A percentile compares a stretch with the other conserved stretches of the same genome.
Conservation (phyloP, 2,888 invertebrate species). For the Tupiocoris notatus region DNA sequence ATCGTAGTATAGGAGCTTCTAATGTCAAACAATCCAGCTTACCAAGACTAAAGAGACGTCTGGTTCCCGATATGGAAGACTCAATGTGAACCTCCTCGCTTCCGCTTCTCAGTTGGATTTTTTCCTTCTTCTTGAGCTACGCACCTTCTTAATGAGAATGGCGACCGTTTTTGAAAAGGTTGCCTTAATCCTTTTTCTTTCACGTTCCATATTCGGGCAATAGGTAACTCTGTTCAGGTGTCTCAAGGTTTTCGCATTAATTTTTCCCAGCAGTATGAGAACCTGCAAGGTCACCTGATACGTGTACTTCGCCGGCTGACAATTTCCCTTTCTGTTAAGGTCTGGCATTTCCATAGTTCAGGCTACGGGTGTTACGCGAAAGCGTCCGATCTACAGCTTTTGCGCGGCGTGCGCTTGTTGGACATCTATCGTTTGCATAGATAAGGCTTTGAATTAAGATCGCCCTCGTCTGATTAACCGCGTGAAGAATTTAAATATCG, state of each 20-base stretch:
- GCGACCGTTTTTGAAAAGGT: neutral
- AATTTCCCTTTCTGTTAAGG: neutral
- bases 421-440: neutral
- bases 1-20: neutral
- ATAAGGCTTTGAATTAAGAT: neutral
- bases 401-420: neutral
- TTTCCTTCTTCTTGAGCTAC: neutral
- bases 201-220: conserved; percentile 27
- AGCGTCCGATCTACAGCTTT: neutral
- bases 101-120: conserved; percentile 25
- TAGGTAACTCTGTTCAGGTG: neutral
- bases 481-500: no score
- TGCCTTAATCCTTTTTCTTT: conserved; percentile 13
- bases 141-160: neutral
- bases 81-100: conserved; percentile 28
- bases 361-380: neutral
- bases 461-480: no score
- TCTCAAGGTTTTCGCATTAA: conserved; percentile 25
- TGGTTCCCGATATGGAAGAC: conserved; percentile 8
- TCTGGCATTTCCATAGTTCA: neutral
- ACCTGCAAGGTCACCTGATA: conserved; percentile 1
- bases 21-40: neutral
- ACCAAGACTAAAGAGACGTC: conserved; percentile 1
- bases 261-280: neutral
- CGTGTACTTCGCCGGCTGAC: conserved; percentile 1